Evolutionary conservation across 2,113 vertebrate species (phyloP).

Genomic region (Pelecanoides urinatrix): DNA sequence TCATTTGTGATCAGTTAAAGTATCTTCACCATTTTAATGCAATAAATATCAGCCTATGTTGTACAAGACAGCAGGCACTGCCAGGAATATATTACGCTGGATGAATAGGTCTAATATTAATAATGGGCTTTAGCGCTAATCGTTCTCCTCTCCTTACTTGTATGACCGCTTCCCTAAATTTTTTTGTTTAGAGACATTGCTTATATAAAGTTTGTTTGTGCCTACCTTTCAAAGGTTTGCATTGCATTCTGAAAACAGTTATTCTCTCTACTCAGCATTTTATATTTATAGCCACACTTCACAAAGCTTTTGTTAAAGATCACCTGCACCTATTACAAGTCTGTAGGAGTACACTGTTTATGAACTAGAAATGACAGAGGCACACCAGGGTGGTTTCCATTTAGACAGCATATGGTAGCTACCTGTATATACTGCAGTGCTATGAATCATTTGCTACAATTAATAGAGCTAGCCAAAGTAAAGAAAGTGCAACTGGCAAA

Average conservation of each 20-base stretch:
- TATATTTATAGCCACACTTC: not conserved
- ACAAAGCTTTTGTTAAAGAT: not conserved
- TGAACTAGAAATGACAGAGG: constrained; percentile 8
- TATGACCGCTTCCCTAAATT: not conserved
- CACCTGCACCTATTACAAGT: not conserved
- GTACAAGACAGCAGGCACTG: not conserved
- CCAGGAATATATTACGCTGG: not conserved
- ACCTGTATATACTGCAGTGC: not conserved
- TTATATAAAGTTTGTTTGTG: not conserved
- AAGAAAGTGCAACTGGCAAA: not conserved
- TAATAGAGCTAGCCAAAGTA: not conserved
- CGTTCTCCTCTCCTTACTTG: not conserved
- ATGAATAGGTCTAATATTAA: not conserved
- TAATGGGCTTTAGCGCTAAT: not conserved
- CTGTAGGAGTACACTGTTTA: not conserved
- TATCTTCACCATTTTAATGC: not conserved
- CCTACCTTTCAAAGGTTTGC: not conserved
- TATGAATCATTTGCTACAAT: not conserved
- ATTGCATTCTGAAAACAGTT: not conserved
- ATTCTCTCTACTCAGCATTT: not conserved
- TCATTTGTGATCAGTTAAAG: not conserved
- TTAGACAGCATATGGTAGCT: not conserved
- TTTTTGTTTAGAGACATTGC: not conserved
- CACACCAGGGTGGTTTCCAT: not conserved
- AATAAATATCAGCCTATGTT: not conserved